phyloP scores from a whole-genome alignment of 2,888 invertebrate genomes.

The Plebejus melissa region DNA sequence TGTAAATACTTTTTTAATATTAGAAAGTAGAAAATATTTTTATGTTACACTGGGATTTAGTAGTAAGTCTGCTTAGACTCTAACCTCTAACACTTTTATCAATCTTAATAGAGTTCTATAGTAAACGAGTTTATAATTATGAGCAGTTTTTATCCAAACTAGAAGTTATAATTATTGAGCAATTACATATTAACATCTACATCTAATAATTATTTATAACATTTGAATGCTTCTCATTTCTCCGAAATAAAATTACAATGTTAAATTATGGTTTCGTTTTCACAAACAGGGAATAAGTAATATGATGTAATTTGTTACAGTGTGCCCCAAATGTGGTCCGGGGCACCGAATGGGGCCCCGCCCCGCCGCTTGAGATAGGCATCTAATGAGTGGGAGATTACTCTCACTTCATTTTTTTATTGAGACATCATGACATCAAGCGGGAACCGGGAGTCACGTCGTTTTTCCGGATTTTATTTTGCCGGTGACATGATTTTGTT shows the following conservation, averaged over 20 bases:
- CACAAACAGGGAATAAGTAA: conserved; percentile 13
- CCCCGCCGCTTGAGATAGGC: background rate
- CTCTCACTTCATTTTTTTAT: conserved; percentile 6
- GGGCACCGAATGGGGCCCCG: background rate
- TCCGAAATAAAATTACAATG: background rate
- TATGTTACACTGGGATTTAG: too few species aligned
- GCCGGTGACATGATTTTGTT: background rate
- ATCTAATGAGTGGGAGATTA: conserved; percentile 3
- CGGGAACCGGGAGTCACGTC: background rate
- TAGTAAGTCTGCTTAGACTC: too few species aligned
- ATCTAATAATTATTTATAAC: background rate
- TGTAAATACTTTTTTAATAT: too few species aligned
- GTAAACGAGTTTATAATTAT: too few species aligned
- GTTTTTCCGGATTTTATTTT: background rate
- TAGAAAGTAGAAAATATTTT: too few species aligned
- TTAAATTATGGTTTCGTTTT: conserved; percentile 13
- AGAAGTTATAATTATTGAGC: too few species aligned
- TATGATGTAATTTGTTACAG: background rate
- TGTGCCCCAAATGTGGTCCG: background rate
- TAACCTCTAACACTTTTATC: too few species aligned
- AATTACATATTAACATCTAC: background rate
- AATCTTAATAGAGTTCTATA: too few species aligned
- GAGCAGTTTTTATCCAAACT: too few species aligned
- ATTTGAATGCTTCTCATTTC: background rate
- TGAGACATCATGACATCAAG: conserved; percentile 4